phyloP scores from a whole-genome alignment of 2,888 invertebrate genomes.

The Eueremaeus valkanovi region DNA sequence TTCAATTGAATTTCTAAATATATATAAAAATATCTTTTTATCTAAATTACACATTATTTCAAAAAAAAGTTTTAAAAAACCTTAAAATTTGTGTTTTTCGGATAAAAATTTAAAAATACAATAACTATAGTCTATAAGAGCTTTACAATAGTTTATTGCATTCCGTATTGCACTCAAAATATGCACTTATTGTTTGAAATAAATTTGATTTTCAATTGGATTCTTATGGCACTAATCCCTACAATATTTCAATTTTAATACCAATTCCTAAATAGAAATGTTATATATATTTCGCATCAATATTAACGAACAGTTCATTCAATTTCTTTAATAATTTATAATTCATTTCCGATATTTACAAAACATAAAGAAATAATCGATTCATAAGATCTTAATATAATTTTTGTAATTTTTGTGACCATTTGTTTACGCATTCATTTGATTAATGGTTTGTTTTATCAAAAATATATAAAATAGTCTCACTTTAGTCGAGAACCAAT shows the following conservation, averaged over 20 bases:
- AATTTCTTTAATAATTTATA: not conserved
- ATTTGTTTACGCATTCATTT: not conserved
- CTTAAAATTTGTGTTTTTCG: not conserved
- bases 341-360: constrained; percentile 23
- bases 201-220: not conserved
- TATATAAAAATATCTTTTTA: not conserved
- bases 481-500: constrained; percentile 25
- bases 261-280: not conserved
- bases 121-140: constrained; percentile 10
- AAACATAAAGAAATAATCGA: not conserved
- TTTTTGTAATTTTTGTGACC: constrained; percentile 16
- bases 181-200: not conserved
- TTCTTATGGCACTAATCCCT: constrained; percentile 21
- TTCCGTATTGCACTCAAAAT: constrained; percentile 27
- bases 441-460: not conserved
- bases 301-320: constrained; percentile 15
- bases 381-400: not conserved
- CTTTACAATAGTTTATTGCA: constrained; percentile 12
- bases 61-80: not conserved
- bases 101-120: not conserved
- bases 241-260: not conserved
- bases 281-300: constrained; percentile 20
- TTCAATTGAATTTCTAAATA: not conserved
- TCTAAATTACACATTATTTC: not conserved
- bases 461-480: constrained; percentile 36